Percentiles rank a stretch among this genome's conserved stretches.
phyloP scores from a whole-genome alignment of 2,113 vertebrate genomes.

The Atlantisia rogersi region DNA sequence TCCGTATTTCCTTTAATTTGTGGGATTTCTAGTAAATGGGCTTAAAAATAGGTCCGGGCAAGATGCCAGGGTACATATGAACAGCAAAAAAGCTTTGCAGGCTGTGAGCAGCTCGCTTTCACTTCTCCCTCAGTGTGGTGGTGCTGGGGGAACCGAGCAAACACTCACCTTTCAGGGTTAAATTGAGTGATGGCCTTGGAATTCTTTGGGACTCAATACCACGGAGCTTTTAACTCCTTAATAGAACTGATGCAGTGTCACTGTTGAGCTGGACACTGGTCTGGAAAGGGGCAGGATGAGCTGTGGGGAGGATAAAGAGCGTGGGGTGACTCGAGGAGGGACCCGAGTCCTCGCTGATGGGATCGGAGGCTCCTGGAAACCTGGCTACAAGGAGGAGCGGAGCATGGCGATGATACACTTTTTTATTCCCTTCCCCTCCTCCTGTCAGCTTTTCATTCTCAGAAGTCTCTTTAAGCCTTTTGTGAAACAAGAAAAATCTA shows the following conservation, averaged over 20 bases:
- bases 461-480: background rate
- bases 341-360: accelerated
- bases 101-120: slow-evolving; percentile 45
- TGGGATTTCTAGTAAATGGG: slow-evolving; percentile 85
- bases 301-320: background rate
- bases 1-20: slow-evolving; percentile 83
- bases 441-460: background rate
- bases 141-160: background rate
- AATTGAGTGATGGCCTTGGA: background rate
- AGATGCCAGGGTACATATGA: slow-evolving; percentile 72
- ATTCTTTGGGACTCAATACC: background rate
- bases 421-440: background rate
- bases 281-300: background rate
- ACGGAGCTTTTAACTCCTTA: background rate
- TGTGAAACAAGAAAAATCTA: background rate
- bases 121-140: slow-evolving; percentile 12
- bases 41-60: slow-evolving; percentile 84
- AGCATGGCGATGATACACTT: background rate
- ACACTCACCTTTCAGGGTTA: slow-evolving; percentile 1
- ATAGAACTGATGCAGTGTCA: accelerated
- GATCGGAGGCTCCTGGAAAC: background rate
- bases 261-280: background rate
- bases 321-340: accelerated
- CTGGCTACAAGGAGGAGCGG: background rate
- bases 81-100: slow-evolving; percentile 52